Evolutionary conservation across 2,888 invertebrate genomes (phyloP).

Genomic region (Drosophila falleni): DNA sequence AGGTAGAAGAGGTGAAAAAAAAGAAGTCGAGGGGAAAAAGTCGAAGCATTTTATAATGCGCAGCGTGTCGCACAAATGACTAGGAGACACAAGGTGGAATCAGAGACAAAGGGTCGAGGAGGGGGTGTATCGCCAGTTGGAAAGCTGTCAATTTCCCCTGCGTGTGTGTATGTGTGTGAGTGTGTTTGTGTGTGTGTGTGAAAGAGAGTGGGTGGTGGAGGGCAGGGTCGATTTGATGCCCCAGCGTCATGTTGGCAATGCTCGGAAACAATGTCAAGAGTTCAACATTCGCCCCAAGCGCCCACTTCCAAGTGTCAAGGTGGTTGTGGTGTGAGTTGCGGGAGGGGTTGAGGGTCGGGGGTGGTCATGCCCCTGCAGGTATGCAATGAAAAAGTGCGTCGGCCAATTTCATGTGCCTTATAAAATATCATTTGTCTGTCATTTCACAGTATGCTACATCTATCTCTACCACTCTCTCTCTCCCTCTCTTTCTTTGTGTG

Average conservation of each 20-base stretch:
- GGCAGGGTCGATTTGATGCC: too few relatives aligned
- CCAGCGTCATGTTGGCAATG: constrained; percentile 21
- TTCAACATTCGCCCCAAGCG: constrained; percentile 61
- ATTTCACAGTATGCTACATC: constrained; percentile 11
- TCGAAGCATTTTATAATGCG: constrained; percentile 59
- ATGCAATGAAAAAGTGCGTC: constrained; percentile 72
- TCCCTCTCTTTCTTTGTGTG: not conserved
- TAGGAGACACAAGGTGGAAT: constrained; percentile 2
- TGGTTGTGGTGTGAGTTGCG: constrained; percentile 14
- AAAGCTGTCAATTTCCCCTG: constrained; percentile 27
- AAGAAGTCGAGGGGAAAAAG: not conserved
- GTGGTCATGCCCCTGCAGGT: constrained; percentile 65
- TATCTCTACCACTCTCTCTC: not conserved
- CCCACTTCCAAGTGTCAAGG: constrained; percentile 55
- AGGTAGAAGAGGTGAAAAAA: not conserved
- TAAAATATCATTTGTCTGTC: constrained; percentile 57
- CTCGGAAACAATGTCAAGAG: constrained; percentile 76
- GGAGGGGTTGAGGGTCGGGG: too few relatives aligned
- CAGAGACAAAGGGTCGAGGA: not conserved
- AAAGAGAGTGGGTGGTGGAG: too few relatives aligned
- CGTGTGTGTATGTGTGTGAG: not conserved
- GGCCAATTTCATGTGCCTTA: constrained; percentile 36
- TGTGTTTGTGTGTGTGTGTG: not conserved
- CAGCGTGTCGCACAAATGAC: constrained; percentile 49
- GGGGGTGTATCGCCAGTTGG: constrained; percentile 8